Percentiles rank a stretch among this genome's conserved stretches.
phyloP scores from a whole-genome alignment of 2,888 invertebrate species.

The Sarcophaga subvicina region DNA sequence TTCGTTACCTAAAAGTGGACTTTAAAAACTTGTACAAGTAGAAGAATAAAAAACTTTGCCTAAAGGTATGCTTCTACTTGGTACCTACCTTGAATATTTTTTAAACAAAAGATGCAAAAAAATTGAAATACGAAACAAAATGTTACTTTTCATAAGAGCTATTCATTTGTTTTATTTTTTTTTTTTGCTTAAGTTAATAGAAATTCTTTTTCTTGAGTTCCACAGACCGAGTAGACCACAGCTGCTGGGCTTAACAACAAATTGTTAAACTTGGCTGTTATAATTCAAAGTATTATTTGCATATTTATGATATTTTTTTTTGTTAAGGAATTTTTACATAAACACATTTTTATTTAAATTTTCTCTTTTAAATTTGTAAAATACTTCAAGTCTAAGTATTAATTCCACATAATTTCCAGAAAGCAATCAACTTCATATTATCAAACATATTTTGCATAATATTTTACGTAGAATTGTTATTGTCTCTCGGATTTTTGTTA shows the following conservation, averaged over 20 bases:
- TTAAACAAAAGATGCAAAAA: slow-evolving; percentile 35
- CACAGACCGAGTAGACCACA: slow-evolving; percentile 23
- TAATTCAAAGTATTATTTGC: slow-evolving; percentile 30
- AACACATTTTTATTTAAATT: background rate
- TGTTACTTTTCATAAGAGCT: slow-evolving; percentile 59
- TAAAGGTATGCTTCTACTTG: slow-evolving; percentile 43
- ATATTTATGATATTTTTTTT: slow-evolving; percentile 44
- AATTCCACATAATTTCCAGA: background rate
- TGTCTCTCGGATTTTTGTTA: too few species aligned
- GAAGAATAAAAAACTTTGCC: slow-evolving; percentile 19
- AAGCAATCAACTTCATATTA: background rate
- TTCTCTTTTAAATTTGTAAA: background rate
- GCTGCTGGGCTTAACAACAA: slow-evolving; percentile 41
- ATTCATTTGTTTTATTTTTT: slow-evolving; percentile 42
- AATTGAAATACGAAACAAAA: slow-evolving; percentile 50
- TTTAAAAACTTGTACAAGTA: background rate
- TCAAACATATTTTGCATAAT: background rate
- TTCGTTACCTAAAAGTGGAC: slow-evolving; percentile 20
- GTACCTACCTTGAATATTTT: slow-evolving; percentile 57
- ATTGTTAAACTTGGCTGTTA: slow-evolving; percentile 34
- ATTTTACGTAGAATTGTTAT: too few species aligned
- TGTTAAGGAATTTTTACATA: background rate
- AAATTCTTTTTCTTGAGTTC: slow-evolving; percentile 19
- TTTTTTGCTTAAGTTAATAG: slow-evolving; percentile 48
- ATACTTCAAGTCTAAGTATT: background rate